These are phyloP conservation scores for Sphaeridia pumilis DNA, from an alignment of 2,888 invertebrate species.

Conservation along the genomic window DNA sequence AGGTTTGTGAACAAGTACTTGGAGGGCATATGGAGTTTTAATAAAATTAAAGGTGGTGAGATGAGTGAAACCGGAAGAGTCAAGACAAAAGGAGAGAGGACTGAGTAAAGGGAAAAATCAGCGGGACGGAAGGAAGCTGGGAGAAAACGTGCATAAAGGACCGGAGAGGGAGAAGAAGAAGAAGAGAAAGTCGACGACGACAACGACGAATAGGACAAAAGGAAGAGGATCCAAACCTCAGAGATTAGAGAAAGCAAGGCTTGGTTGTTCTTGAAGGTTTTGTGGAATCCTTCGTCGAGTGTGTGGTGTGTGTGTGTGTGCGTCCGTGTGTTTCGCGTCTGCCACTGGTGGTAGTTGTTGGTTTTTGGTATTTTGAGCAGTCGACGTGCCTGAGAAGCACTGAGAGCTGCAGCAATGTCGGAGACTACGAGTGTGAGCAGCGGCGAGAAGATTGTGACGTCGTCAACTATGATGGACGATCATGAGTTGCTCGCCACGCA, in stretches of 20 bases:
- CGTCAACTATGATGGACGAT: conserved; percentile 36
- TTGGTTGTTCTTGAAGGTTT: not conserved
- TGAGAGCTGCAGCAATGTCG: conserved; percentile 29
- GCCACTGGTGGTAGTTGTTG: too few species aligned
- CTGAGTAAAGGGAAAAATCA: not conserved
- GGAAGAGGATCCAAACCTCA: not conserved
- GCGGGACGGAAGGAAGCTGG: not conserved
- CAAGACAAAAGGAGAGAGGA: not conserved
- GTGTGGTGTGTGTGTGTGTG: too few species aligned
- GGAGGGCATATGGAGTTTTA: too few species aligned
- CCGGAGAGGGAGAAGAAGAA: not conserved
- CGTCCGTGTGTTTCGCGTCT: too few species aligned
- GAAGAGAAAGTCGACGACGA: not conserved
- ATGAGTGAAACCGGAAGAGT: not conserved
- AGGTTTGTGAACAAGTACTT: too few species aligned
- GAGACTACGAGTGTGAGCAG: conserved; percentile 36
- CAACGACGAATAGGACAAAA: not conserved
- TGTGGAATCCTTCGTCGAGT: not conserved
- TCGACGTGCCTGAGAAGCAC: too few species aligned
- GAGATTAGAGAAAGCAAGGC: not conserved
- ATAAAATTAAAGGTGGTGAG: not conserved
- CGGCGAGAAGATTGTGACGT: conserved; percentile 36
- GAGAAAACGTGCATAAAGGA: too few species aligned
- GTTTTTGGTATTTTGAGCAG: too few species aligned
- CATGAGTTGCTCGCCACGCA: conserved; percentile 34